Percentiles rank a stretch among this genome's conserved stretches.
phyloP scores from a whole-genome alignment of 2,888 invertebrate genomes.

The Aspidiotus rigidus region DNA sequence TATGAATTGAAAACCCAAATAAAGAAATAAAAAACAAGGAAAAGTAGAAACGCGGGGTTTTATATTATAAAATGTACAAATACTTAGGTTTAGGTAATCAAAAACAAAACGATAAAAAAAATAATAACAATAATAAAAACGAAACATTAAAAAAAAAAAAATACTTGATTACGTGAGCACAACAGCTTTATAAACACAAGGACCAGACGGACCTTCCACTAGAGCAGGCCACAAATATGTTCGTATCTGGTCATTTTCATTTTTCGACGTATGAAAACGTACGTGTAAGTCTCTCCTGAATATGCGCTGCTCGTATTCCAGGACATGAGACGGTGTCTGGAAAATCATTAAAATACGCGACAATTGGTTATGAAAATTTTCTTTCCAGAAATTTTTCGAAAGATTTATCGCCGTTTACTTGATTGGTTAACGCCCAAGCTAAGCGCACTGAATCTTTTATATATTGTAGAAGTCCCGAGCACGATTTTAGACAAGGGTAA shows the following conservation, averaged over 20 bases:
- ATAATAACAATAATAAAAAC: too few relatives aligned
- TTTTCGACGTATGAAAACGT: constrained; percentile 66
- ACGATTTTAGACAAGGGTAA: constrained; percentile 77
- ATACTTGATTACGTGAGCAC: constrained; percentile 58
- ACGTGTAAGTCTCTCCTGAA: constrained; percentile 69
- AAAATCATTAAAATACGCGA: constrained; percentile 35
- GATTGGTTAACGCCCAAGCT: constrained; percentile 79
- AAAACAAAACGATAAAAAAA: too few relatives aligned
- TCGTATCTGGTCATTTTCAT: constrained; percentile 63
- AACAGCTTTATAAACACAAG: constrained; percentile 74
- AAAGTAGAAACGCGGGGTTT: too few relatives aligned
- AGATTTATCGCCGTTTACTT: constrained; percentile 44
- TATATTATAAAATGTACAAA: too few relatives aligned
- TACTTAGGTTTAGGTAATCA: neutral
- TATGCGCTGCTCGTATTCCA: constrained; percentile 50
- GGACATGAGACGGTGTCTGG: constrained; percentile 43
- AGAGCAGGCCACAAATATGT: constrained; percentile 82
- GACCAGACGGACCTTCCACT: constrained; percentile 55
- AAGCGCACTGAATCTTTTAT: constrained; percentile 71
- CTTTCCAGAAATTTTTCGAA: constrained; percentile 43
- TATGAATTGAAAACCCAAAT: too few relatives aligned
- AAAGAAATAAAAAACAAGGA: too few relatives aligned
- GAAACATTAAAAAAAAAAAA: neutral
- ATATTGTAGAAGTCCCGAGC: constrained; percentile 67
- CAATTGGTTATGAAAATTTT: neutral